phyloP scores from a whole-genome alignment of 2,888 invertebrate species.

The Drosophila silvestris region DNA sequence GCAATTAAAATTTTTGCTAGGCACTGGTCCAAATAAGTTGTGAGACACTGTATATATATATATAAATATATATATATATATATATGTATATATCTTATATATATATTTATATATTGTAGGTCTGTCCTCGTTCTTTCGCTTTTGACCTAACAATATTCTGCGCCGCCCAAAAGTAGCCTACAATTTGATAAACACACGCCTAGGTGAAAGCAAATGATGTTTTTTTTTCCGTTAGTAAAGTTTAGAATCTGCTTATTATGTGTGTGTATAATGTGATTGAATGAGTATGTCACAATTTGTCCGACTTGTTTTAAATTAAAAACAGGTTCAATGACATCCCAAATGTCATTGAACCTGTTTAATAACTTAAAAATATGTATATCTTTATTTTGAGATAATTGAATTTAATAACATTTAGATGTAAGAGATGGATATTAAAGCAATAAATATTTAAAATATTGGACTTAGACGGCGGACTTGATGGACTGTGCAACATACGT shows the following conservation, averaged over 20 bases:
- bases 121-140: not conserved
- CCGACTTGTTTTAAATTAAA: not conserved
- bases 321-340: not conserved
- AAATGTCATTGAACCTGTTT: no score
- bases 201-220: not conserved
- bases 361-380: not conserved
- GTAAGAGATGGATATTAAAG: not conserved
- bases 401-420: not conserved
- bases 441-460: not conserved
- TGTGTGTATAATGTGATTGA: conserved; percentile 3
- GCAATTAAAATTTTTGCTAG: no score
- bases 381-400: not conserved
- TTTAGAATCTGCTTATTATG: not conserved
- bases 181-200: not conserved
- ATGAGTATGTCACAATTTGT: not conserved
- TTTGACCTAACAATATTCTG: not conserved
- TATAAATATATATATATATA: not conserved
- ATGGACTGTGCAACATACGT: not conserved
- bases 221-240: not conserved
- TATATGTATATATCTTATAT: not conserved
- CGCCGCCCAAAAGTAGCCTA: conserved; percentile 32
- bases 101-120: not conserved
- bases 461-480: not conserved
- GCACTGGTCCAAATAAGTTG: no score
- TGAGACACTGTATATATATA: not conserved